Evolutionary conservation across 1,140 invertebrate genomes (phyloP).

Genomic region (Goniozus legneri): DNA sequence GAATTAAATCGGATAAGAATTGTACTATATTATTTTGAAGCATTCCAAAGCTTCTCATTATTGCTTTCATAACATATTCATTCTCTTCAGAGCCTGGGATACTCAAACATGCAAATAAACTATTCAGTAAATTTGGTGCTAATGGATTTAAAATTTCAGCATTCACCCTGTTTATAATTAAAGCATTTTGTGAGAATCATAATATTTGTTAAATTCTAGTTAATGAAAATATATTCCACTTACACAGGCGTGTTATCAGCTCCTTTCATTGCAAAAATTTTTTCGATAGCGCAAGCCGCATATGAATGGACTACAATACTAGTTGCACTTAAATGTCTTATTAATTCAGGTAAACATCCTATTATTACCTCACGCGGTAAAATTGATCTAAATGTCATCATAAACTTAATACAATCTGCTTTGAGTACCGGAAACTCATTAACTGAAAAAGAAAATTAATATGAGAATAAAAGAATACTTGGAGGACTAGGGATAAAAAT

Average conservation of each 20-base stretch:
- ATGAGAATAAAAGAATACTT: slow-evolving; percentile 20
- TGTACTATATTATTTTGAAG: slow-evolving; percentile 81
- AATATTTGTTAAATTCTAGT: too few relatives aligned
- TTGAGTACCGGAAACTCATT: slow-evolving; percentile 87
- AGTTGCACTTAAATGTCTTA: slow-evolving; percentile 69
- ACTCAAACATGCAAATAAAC: slow-evolving; percentile 72
- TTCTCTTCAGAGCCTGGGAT: slow-evolving; percentile 81
- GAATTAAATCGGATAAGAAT: slow-evolving; percentile 73
- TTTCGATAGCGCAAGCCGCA: slow-evolving; percentile 87
- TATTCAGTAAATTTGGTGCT: slow-evolving; percentile 65
- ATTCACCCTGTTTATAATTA: slow-evolving; percentile 59
- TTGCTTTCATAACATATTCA: slow-evolving; percentile 96
- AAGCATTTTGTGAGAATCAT: neutral
- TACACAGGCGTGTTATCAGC: slow-evolving; percentile 58
- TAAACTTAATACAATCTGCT: slow-evolving; percentile 93
- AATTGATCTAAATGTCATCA: slow-evolving; percentile 92
- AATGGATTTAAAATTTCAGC: slow-evolving; percentile 59
- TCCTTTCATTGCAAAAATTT: slow-evolving; percentile 73
- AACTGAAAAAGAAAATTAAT: slow-evolving; percentile 67
- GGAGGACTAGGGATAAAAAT: too few relatives aligned
- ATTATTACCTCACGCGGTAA: slow-evolving; percentile 76
- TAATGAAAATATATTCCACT: slow-evolving; percentile 32
- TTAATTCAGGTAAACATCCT: slow-evolving; percentile 71
- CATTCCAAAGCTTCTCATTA: slow-evolving; percentile 83
- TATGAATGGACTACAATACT: slow-evolving; percentile 91